phyloP scores from a whole-genome alignment of 2,113 vertebrate species.

The Psittacula cyanocephala region DNA sequence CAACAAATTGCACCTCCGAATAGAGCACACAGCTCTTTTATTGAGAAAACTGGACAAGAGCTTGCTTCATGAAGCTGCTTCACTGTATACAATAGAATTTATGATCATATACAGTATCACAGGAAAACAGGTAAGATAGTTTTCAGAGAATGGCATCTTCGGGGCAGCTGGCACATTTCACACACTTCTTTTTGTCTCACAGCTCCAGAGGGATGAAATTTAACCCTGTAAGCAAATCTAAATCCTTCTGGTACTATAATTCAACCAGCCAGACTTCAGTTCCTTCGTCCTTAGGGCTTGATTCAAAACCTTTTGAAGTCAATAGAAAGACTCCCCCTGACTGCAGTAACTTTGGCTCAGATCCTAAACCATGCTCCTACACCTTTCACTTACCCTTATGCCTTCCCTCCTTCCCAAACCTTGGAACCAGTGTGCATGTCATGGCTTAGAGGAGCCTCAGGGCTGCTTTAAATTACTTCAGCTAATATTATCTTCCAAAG shows the following conservation, averaged over 20 bases:
- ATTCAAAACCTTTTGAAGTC: conserved; percentile 54
- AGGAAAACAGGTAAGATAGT: neutral
- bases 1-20: neutral
- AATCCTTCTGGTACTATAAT: conserved; percentile 39
- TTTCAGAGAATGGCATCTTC: neutral
- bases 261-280: conserved; percentile 22
- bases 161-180: neutral
- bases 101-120: neutral
- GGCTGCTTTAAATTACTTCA: conserved; percentile 16
- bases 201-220: conserved; percentile 15
- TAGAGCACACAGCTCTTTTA: neutral
- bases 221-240: conserved; percentile 8
- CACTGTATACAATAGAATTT: neutral
- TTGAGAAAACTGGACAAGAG: neutral
- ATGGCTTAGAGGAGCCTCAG: neutral
- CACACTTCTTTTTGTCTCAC: neutral
- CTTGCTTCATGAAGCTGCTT: neutral
- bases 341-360: conserved; percentile 25
- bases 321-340: conserved; percentile 9
- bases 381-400: neutral
- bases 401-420: neutral
- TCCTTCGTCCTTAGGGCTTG: conserved; percentile 21
- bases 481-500: conserved; percentile 25
- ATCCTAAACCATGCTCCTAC: neutral
- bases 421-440: neutral